Conservation (phyloP, 2,113 vertebrate genomes). For the Guaruba guarouba region DNA sequence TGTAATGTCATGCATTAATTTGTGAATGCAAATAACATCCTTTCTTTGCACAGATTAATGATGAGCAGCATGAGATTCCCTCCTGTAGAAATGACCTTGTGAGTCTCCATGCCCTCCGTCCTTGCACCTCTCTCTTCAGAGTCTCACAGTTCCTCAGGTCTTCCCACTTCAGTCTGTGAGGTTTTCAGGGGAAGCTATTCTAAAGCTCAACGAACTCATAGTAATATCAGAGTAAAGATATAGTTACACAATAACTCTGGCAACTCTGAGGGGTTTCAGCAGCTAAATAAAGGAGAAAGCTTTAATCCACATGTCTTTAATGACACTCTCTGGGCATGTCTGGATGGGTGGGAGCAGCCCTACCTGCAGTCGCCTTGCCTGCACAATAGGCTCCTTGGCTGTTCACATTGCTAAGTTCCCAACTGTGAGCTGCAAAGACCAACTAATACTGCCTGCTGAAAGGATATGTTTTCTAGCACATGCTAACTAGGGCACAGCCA, state of each 20-base stretch:
- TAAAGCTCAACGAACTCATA: background rate
- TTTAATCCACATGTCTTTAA: conserved; percentile 38
- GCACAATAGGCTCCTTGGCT: background rate
- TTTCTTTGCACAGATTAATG: background rate
- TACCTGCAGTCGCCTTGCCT: background rate
- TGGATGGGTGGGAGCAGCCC: conserved; percentile 33
- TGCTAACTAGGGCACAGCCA: background rate
- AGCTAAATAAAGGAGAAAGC: conserved; percentile 20
- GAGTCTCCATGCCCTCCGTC: background rate
- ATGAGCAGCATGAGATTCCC: background rate
- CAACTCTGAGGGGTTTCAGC: background rate
- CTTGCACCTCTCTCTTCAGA: background rate
- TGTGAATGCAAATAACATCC: background rate
- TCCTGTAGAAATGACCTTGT: background rate
- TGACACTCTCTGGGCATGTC: conserved; percentile 5
- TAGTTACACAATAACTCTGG: background rate
- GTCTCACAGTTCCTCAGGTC: background rate
- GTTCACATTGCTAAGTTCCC: background rate
- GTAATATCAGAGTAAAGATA: conserved; percentile 10
- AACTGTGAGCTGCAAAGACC: background rate
- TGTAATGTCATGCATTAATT: background rate
- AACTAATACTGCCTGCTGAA: background rate
- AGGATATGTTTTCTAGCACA: background rate
- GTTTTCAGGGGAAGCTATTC: background rate
- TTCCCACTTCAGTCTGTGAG: background rate